phyloP scores from a whole-genome alignment of 37 sponge, comb jelly and placozoan species.

The Mnemiopsis leidyi region DNA sequence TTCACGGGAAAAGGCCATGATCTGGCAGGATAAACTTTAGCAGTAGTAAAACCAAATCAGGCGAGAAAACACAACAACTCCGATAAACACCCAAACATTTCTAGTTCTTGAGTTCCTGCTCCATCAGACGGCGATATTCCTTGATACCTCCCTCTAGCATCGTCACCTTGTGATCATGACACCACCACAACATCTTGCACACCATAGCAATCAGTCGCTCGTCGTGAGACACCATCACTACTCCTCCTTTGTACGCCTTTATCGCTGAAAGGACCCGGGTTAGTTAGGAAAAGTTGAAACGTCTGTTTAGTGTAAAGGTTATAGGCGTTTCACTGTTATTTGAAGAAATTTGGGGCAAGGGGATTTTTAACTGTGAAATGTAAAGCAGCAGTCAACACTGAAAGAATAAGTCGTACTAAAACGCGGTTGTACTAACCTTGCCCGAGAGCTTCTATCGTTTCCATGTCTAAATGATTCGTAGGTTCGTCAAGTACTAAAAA shows the following conservation, averaged over 20 bases:
- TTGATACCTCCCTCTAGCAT: slow-evolving; percentile 77
- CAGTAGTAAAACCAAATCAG: too few species aligned
- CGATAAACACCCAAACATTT: too few species aligned
- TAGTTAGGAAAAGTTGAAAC: too few species aligned
- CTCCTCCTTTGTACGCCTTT: slow-evolving; percentile 78
- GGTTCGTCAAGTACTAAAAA: slow-evolving; percentile 88
- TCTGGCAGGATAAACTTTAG: too few species aligned
- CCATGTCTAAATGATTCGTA: slow-evolving; percentile 91
- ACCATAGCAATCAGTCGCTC: slow-evolving; percentile 76
- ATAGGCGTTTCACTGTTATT: too few species aligned
- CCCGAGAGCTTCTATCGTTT: slow-evolving; percentile 82
- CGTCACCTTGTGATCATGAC: slow-evolving; percentile 68
- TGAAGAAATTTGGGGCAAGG: background rate
- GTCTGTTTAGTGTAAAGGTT: too few species aligned
- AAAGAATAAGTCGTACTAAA: background rate
- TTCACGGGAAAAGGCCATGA: too few species aligned
- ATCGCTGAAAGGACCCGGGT: background rate
- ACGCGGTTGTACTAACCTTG: background rate
- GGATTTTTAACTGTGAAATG: too few species aligned
- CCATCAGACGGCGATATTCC: slow-evolving; percentile 75
- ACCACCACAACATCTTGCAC: slow-evolving; percentile 82
- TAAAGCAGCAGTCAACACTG: background rate
- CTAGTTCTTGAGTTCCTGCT: slow-evolving; percentile 70
- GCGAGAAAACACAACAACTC: too few species aligned
- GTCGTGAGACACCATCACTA: slow-evolving; percentile 90